Percentiles rank a stretch among this genome's conserved stretches.
Evolutionary conservation across 2,113 vertebrate genomes (phyloP).

Genomic region (Oryzias curvinotus): DNA sequence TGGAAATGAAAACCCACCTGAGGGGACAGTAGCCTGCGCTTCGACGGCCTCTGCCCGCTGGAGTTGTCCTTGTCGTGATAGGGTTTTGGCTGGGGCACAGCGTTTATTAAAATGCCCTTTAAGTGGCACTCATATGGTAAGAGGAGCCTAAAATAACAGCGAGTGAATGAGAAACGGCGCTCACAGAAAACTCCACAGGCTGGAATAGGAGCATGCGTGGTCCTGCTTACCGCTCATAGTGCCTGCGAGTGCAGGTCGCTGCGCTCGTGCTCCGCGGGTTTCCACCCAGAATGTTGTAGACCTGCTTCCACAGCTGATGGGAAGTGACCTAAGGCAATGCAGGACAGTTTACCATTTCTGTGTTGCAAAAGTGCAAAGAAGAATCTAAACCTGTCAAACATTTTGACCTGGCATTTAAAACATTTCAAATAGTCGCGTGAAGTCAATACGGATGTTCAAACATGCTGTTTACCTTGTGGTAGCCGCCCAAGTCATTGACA

Average conservation of each 20-base stretch:
- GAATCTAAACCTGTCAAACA: too few relatives aligned
- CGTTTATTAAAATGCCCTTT: constrained; percentile 58
- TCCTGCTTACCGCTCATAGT: constrained; percentile 79
- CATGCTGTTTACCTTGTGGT: constrained; percentile 70
- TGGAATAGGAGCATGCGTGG: rapidly evolving
- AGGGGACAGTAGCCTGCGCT: constrained; percentile 40
- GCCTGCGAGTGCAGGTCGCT: constrained; percentile 81
- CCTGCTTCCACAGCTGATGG: constrained; percentile 81
- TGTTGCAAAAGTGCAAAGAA: neutral
- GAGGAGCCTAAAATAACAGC: constrained; percentile 59
- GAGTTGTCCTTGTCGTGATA: constrained; percentile 41
- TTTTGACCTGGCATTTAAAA: neutral
- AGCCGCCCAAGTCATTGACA: constrained; percentile 73
- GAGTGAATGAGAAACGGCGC: neutral
- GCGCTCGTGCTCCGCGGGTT: constrained; percentile 82
- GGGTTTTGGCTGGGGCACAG: constrained; percentile 48
- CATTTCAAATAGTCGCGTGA: neutral
- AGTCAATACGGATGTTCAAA: neutral
- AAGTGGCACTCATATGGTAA: constrained; percentile 75
- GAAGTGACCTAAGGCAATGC: constrained; percentile 69
- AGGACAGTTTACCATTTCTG: neutral
- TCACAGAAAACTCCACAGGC: neutral
- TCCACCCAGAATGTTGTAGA: constrained; percentile 80
- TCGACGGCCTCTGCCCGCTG: constrained; percentile 33
- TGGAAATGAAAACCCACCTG: constrained; percentile 52